Conservation (phyloP, 2,888 invertebrate genomes). For the Parnassius apollo region DNA sequence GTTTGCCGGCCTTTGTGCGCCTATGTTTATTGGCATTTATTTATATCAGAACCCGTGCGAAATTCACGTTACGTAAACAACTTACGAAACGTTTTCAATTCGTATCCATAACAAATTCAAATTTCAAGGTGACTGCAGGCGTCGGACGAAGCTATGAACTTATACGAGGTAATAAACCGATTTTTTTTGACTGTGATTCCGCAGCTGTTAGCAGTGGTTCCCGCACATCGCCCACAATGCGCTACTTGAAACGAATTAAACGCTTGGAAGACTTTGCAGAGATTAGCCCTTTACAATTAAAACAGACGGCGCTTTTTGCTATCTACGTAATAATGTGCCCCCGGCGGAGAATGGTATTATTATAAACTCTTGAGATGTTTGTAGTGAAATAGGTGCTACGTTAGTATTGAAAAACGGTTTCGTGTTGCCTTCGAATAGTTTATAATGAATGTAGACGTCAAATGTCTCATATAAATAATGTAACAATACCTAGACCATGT, state of each 20-base stretch:
- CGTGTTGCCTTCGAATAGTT: conserved; percentile 40
- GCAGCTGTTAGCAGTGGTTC: conserved; percentile 28
- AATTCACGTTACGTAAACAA: conserved; percentile 30
- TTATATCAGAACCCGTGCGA: conserved; percentile 42
- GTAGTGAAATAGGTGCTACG: conserved; percentile 41
- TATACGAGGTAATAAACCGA: conserved; percentile 26
- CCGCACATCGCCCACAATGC: conserved; percentile 44
- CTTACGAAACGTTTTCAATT: conserved; percentile 9
- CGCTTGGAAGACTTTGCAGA: conserved; percentile 56
- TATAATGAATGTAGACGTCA: conserved; percentile 24
- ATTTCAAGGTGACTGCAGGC: not conserved
- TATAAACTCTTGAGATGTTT: conserved; percentile 49
- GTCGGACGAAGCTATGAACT: conserved; percentile 1
- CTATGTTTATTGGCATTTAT: conserved; percentile 39
- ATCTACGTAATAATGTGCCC: conserved; percentile 46
- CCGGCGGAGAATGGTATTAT: conserved; percentile 43
- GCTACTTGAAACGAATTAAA: conserved; percentile 67
- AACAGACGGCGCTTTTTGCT: conserved; percentile 50
- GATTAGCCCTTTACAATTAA: conserved; percentile 67
- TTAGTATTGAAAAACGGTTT: conserved; percentile 34
- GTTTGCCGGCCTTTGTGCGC: conserved; percentile 63
- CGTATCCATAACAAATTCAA: not conserved
- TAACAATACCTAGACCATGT: conserved; percentile 21
- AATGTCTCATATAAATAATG: conserved; percentile 25
- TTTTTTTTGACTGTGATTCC: conserved; percentile 37